Evolutionary conservation across 35 echinoderm and acorn worm species (phyloP).

Genomic region (Amphiura filiformis): DNA sequence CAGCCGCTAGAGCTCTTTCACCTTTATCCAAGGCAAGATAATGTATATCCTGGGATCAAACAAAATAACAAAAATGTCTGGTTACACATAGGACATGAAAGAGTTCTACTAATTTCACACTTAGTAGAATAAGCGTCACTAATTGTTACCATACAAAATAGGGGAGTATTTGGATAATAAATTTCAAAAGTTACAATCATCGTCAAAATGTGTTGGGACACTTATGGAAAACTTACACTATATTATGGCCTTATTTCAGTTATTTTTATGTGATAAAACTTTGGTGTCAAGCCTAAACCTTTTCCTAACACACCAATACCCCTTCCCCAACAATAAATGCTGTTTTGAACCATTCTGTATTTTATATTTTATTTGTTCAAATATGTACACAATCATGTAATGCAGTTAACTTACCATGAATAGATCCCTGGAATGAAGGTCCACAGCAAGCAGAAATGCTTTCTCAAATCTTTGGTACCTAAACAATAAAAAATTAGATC

Average conservation of each 20-base stretch:
- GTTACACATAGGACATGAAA: background rate
- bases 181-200: background rate
- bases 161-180: background rate
- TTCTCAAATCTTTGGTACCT: conserved; percentile 99
- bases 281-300: too few species aligned
- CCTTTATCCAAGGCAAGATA: conserved; percentile 80
- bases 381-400: too few species aligned
- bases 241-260: too few species aligned
- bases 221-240: too few species aligned
- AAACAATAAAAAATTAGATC: background rate
- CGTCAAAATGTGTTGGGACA: too few species aligned
- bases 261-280: too few species aligned
- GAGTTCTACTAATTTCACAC: too few species aligned
- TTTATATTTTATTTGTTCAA: too few species aligned
- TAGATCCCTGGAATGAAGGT: conserved; percentile 84
- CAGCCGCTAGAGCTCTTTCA: conserved; percentile 81
- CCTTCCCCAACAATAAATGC: too few species aligned
- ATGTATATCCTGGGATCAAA: conserved; percentile 93
- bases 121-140: background rate
- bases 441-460: conserved; percentile 88
- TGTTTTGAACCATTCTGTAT: too few species aligned
- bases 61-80: conserved; percentile 10
- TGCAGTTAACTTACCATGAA: conserved; percentile 87
- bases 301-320: too few species aligned
- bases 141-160: background rate